These are phyloP conservation scores for Papilio protenor DNA, from an alignment of 2,888 invertebrate genomes.

Conservation along the genomic window DNA sequence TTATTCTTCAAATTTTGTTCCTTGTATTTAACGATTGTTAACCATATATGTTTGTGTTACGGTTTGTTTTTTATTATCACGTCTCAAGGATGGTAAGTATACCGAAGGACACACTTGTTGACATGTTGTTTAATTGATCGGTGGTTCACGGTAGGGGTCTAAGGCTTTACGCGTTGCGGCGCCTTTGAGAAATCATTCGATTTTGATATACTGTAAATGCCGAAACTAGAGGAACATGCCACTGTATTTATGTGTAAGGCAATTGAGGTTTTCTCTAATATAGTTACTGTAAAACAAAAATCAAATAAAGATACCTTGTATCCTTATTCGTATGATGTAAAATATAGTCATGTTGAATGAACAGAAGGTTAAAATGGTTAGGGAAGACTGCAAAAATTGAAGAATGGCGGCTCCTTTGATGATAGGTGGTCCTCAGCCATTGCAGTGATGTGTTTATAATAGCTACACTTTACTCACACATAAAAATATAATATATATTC, in stretches of 20 bases:
- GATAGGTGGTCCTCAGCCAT: conserved; percentile 77
- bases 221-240: conserved; percentile 79
- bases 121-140: conserved; percentile 85
- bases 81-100: conserved; percentile 62
- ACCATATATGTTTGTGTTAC: conserved; percentile 70
- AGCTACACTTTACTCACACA: conserved; percentile 76
- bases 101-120: conserved; percentile 83
- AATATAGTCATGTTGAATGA: conserved; percentile 51
- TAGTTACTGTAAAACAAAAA: not conserved
- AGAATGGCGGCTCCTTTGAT: conserved; percentile 78
- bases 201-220: conserved; percentile 82
- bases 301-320: not conserved
- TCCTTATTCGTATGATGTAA: not conserved
- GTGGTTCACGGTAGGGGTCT: conserved; percentile 81
- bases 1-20: conserved; percentile 51
- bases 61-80: conserved; percentile 67
- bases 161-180: conserved; percentile 75
- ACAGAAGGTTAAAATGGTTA: conserved; percentile 68
- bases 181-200: conserved; percentile 80
- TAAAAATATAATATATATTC: conserved; percentile 62
- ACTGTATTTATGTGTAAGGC: conserved; percentile 69
- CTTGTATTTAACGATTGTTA: conserved; percentile 61
- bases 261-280: not conserved
- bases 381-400: conserved; percentile 79
- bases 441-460: conserved; percentile 81